Conservation (phyloP, 1,140 invertebrate genomes). For the Ectropis grisescens region DNA sequence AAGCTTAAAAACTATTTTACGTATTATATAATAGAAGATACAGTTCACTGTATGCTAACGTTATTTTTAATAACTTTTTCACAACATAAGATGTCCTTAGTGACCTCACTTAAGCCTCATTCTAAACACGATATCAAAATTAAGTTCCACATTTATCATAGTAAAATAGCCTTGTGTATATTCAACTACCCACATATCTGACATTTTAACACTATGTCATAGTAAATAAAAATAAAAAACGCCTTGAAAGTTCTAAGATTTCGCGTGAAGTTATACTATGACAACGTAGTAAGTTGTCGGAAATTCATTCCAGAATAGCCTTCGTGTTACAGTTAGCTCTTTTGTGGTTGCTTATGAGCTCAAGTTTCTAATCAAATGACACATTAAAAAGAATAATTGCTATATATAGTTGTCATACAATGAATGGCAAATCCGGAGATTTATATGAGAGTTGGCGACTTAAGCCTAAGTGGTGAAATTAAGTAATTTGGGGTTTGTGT, state of each 20-base stretch:
- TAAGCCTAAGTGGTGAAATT: constrained; percentile 2
- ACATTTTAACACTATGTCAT: background rate
- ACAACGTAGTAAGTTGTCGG: too few relatives aligned
- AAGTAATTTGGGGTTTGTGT: background rate
- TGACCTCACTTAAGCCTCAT: too few relatives aligned
- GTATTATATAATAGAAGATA: too few relatives aligned
- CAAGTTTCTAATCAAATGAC: constrained; percentile 45
- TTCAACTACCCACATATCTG: too few relatives aligned
- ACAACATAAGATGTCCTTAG: too few relatives aligned
- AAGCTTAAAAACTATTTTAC: too few relatives aligned
- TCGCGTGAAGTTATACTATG: too few relatives aligned
- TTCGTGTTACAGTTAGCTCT: constrained; percentile 34
- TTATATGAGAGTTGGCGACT: constrained; percentile 27
- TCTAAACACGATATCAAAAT: constrained; percentile 1
- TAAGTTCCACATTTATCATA: constrained; percentile 3
- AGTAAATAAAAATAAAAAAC: constrained; percentile 15
- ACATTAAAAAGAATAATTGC: constrained; percentile 61
- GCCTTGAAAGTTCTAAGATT: constrained; percentile 46
- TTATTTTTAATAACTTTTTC: too few relatives aligned
- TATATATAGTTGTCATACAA: constrained; percentile 45
- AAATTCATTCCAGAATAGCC: too few relatives aligned
- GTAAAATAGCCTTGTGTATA: constrained; percentile 4
- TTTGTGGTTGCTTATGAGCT: constrained; percentile 43
- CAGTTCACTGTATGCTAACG: too few relatives aligned
- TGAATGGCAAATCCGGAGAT: constrained; percentile 41